Evolutionary conservation across 2,113 vertebrate genomes (phyloP).

Genomic region (Glaucidium brasilianum): DNA sequence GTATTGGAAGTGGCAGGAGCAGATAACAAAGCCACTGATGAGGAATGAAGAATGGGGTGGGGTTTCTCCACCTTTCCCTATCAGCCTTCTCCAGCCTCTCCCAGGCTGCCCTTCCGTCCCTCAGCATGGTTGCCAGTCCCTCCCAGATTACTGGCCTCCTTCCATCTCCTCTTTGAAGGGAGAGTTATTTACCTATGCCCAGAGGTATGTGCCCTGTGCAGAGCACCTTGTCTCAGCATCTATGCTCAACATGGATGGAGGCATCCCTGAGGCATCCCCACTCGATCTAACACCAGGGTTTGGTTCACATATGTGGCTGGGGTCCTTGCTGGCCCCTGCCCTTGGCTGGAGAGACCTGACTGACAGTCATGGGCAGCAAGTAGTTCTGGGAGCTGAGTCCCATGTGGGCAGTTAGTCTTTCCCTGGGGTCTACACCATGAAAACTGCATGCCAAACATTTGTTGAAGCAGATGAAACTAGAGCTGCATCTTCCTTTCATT

Average conservation of each 20-base stretch:
- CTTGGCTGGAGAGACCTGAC: not conserved
- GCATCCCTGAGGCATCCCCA: fast-evolving
- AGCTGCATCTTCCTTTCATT: not conserved
- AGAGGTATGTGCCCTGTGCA: not conserved
- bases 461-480: not conserved
- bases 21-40: not conserved
- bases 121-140: not conserved
- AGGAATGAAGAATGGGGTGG: not conserved
- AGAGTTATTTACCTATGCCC: not conserved
- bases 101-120: not conserved
- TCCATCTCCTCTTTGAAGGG: not conserved
- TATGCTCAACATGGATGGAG: not conserved
- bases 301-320: not conserved
- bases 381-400: not conserved
- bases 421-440: not conserved
- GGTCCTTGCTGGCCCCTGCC: not conserved
- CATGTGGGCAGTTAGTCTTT: not conserved
- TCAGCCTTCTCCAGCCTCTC: not conserved
- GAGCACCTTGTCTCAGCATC: not conserved
- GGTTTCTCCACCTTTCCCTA: not conserved
- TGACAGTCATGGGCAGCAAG: not conserved
- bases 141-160: not conserved
- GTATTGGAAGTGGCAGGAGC: not conserved
- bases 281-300: not conserved
- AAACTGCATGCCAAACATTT: not conserved